Evolutionary conservation across 2,888 invertebrate genomes (phyloP).

Genomic region (Lycia hirtaria): DNA sequence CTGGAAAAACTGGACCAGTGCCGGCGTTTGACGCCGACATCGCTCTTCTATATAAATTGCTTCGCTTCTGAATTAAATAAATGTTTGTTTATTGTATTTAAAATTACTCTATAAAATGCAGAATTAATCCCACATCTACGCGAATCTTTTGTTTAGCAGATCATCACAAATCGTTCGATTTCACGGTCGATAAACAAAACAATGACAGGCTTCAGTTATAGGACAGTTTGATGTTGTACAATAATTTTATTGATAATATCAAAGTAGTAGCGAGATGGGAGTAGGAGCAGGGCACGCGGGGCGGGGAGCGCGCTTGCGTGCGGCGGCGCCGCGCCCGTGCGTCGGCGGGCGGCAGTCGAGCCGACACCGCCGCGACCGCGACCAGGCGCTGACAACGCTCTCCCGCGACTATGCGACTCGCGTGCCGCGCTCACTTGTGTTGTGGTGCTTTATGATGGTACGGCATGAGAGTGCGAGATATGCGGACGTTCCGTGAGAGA

Average conservation of each 20-base stretch:
- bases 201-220: constrained; percentile 66
- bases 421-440: constrained; percentile 76
- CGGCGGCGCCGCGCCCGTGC: constrained; percentile 69
- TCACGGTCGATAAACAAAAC: constrained; percentile 56
- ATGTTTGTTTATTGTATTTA: too few species aligned
- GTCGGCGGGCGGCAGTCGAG: constrained; percentile 63
- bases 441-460: constrained; percentile 83
- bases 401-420: constrained; percentile 68
- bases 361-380: constrained; percentile 49
- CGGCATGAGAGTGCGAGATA: constrained; percentile 80
- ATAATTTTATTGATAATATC: constrained; percentile 85
- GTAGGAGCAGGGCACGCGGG: constrained; percentile 51
- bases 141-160: not conserved
- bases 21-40: constrained; percentile 47
- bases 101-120: not conserved
- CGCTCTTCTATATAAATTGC: constrained; percentile 45
- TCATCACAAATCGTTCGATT: constrained; percentile 46
- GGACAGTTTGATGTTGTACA: constrained; percentile 73
- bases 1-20: constrained; percentile 58
- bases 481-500: constrained; percentile 82
- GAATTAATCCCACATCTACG: not conserved
- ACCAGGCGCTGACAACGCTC: constrained; percentile 50
- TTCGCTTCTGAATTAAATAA: constrained; percentile 37
- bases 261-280: constrained; percentile 79
- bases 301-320: constrained; percentile 68